phyloP scores from a whole-genome alignment of 2,888 invertebrate species.

The Aphidius colemani region DNA sequence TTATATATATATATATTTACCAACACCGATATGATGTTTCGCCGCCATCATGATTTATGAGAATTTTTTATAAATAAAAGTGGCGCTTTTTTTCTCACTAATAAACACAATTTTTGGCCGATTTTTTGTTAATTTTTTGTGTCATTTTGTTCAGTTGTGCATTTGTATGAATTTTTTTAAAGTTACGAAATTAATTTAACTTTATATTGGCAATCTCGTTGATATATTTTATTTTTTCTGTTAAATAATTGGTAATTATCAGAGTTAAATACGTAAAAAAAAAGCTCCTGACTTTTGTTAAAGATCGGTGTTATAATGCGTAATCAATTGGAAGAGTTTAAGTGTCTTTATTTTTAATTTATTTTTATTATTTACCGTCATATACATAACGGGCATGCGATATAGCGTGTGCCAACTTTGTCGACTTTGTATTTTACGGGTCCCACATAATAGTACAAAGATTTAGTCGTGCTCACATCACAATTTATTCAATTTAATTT shows the following conservation, averaged over 20 bases:
- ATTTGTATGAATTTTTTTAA: no score
- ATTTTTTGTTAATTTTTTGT: constrained; percentile 7
- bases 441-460: constrained; percentile 11
- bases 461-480: constrained; percentile 22
- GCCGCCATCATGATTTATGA: constrained; percentile 52
- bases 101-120: not conserved
- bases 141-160: not conserved
- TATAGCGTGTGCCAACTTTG: constrained; percentile 36
- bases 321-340: constrained; percentile 20
- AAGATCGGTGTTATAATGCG: constrained; percentile 30
- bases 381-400: constrained; percentile 38
- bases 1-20: not conserved
- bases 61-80: constrained; percentile 32
- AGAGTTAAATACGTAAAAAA: no score
- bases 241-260: no score
- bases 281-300: constrained; percentile 6
- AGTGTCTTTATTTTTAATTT: constrained; percentile 17
- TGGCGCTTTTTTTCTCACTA: constrained; percentile 19
- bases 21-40: constrained; percentile 26
- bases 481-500: constrained; percentile 37
- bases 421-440: constrained; percentile 25
- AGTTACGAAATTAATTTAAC: no score
- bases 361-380: constrained; percentile 28
- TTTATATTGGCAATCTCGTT: no score
- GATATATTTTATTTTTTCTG: no score